Base-by-base conservation (phyloP, 2,888 invertebrate genomes). In the Dolichopus griseipennis region DNA sequence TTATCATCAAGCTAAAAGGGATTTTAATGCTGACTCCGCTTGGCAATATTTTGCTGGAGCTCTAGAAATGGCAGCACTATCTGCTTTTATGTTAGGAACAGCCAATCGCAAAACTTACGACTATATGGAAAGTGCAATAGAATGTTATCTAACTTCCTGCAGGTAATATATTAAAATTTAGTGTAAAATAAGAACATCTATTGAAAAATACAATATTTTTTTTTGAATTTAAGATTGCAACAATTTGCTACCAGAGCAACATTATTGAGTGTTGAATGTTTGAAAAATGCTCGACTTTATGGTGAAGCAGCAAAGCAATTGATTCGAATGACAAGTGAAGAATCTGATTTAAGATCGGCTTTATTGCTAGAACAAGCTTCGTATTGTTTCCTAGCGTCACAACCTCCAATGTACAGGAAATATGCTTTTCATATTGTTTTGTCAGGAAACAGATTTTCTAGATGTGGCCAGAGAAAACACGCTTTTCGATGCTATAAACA, bases 11-110 rank as follows among this genome's bases (percentile, higher is more conserved):
- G 94, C 96, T n/a, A 98, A 98, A 82, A 87, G 96, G 67, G 99
- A 99, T 80, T 98, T 98, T 80, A 93, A 92, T 77, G 92, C 92
- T 1, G 98, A 99, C 79, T 93, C 95, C 73, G 98, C 98, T 0
- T 97, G 97, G 97, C 85, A 97, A 37, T 93, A 97, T 79, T 97
- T 93, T 81, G 97, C 98, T 0, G 96, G 97, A 12, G 96, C 98
- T 7, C 83, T 97, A 66, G 97, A 96, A 84, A 97, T 97, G 97
- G 96, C 97, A 8, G 93, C 93, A 15, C 81, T 97, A 37, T 90
- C 95, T 68, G 92, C 94, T 1, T 96, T 94, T 77, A 92, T 96
- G 92, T 87, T 90, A 68, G 90, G 90, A 41, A 92, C 92, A 72
- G 85, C 89, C 7, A 88, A 86, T 71, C 84, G 88, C 64, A 93